Conservation (phyloP, 2,797 vertebrate species). For the Sitta carolinensis region DNA sequence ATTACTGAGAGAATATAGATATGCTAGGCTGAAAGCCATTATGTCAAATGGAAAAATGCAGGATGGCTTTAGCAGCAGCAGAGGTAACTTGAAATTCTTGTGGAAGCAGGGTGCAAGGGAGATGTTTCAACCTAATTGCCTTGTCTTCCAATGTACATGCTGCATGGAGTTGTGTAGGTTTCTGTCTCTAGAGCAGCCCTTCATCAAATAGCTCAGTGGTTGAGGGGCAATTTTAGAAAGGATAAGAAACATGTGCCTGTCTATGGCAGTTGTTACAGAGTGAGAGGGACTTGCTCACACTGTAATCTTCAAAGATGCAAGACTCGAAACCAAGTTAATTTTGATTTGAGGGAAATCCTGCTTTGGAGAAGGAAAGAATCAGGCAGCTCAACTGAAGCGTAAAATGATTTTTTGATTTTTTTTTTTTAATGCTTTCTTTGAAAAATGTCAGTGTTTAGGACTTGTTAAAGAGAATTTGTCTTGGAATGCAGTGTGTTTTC, state of each 20-base stretch:
- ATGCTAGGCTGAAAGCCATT: rapidly evolving
- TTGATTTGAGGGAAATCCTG: background rate
- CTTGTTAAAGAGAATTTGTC: background rate
- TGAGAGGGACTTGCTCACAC: background rate
- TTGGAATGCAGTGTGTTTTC: rapidly evolving
- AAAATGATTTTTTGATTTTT: background rate
- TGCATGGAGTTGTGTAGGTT: background rate
- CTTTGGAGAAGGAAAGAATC: background rate
- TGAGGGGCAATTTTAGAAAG: background rate
- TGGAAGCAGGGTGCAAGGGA: background rate
- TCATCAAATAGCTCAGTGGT: background rate
- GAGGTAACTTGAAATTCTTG: background rate
- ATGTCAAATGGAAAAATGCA: background rate
- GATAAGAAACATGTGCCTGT: background rate
- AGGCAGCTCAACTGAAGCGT: rapidly evolving
- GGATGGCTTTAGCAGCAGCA: background rate
- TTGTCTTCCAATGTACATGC: background rate
- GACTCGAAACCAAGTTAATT: background rate
- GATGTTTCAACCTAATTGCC: background rate
- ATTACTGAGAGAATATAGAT: background rate
- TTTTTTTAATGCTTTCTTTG: background rate
- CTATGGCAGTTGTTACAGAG: background rate
- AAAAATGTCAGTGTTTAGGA: background rate
- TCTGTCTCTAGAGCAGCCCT: background rate
- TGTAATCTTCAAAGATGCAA: background rate